Base-by-base conservation (phyloP, 2,888 invertebrate species). In the Laothoe populi region DNA sequence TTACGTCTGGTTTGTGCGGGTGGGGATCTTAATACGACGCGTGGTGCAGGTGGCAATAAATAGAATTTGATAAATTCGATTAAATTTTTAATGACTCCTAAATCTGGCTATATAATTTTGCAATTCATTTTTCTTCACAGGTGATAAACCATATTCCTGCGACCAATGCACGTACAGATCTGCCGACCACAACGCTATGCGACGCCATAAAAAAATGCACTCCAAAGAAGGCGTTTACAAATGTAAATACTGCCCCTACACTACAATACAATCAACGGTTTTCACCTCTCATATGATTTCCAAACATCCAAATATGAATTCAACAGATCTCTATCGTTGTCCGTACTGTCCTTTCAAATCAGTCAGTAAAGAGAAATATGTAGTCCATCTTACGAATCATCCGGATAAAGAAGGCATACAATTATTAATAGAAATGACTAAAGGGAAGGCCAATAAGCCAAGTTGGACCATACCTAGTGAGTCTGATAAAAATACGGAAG, bases 81-180 rank as follows among this genome's bases (percentile, higher is more conserved):
- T n/a, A n/a, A n/a, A n/a, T n/a, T n/a, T n/a, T n/a, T n/a, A n/a
- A n/a, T n/a, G n/a, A n/a, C n/a, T n/a, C n/a, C n/a, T n/a, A n/a
- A n/a, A n/a, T n/a, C n/a, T n/a, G n/a, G n/a, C n/a, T n/a, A n/a
- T n/a, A n/a, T n/a, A n/a, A n/a, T 24, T n/a, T 13, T 48, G 5
- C 24, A 24, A 23, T n/a, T 4, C 1, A 13, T 2, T n/a, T 4
- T 24, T 5, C 24, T 16, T 49, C 40, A 42, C 83, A 95, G 95
- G 96, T 49, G 96, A 96, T 78, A 96, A 96, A 78, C 96, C 97
- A 0, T 97, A 96, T 83, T 93, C 95, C 44, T 98, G 98, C 80
- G 94, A 95, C 40, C 86, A 93, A 58, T 98, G 98, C 82, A 89
- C 91, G 4, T 97, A 96, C 81, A 90, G 94, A 45, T 95, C 96